Evolutionary conservation across 1,140 invertebrate genomes (phyloP), one percentile per base, ranked within the genome.

Genomic region (Chionoecetes opilio): DNA sequence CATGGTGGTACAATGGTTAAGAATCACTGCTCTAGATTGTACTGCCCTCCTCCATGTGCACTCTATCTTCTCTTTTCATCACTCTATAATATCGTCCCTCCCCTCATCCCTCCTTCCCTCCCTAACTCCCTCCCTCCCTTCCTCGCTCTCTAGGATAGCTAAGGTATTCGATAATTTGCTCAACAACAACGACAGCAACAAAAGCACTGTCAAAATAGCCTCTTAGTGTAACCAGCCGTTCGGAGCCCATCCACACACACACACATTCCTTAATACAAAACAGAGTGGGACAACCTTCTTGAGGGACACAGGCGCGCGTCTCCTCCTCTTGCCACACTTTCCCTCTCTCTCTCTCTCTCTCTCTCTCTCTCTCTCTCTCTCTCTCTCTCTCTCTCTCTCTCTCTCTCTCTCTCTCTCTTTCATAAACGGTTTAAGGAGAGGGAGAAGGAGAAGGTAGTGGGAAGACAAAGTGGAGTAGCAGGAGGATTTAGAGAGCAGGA

Each of bases 191-290:
- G 14, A 88, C 86, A 35, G 5, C 8, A 21, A 35, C 88, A 41
- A 35, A 46, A 9, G 34, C 88, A 90, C 6, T 32, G 6, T 32
- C 88, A 9, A 41, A 31, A 3, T 2, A 31, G 34, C n/a, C 37
- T 38, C 35, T 14, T 31, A 21, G n/a, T 26, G 21, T 31, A 41
- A 38, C 34, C 86, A 32, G 32, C n/a, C 3, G n/a, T 32, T 37
- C 3, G n/a, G n/a, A n/a, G 34, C 85, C 32, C 85, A 87, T 32
- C 32, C 84, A 86, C 84, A 86, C 84, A 86, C 84, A 86, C 84
- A 86, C 84, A 31, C 85, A 87, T 38, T 37, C 85, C 32, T 38
- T 1, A 5, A 34, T 32, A 87, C 85, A 87, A 35, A 87, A n/a
- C 63, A 21, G n/a, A n/a, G n/a, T 21, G 63, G 63, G 63, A 75